Conservation (phyloP, 2,113 vertebrate species). For the Phoenicopterus ruber region DNA sequence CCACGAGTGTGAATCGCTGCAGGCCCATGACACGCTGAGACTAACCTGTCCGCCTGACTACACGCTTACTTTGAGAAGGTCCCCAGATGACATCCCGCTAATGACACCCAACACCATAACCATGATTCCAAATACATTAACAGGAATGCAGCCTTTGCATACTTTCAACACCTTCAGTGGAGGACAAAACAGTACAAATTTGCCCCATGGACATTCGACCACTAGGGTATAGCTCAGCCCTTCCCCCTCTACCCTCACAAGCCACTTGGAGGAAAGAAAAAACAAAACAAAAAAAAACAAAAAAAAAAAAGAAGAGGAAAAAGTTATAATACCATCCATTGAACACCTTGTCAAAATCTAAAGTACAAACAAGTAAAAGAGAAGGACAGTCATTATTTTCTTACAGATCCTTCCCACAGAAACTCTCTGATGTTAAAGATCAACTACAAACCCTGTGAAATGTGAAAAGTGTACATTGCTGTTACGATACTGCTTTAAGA, state of each 20-base stretch:
- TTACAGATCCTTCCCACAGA: conserved; percentile 73
- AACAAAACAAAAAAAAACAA: not conserved
- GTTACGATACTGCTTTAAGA: conserved; percentile 72
- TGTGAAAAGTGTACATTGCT: conserved; percentile 82
- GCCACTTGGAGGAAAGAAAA: conserved; percentile 41
- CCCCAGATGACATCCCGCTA: conserved; percentile 90
- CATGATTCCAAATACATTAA: conserved; percentile 92
- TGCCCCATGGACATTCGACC: conserved; percentile 94
- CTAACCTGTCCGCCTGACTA: conserved; percentile 92
- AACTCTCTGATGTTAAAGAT: conserved; percentile 55
- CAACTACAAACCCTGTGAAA: conserved; percentile 80
- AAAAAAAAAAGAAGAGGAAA: not conserved
- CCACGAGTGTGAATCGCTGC: conserved; percentile 85
- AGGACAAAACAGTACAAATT: conserved; percentile 92
- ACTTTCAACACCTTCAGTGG: conserved; percentile 92
- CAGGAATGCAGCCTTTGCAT: conserved; percentile 91
- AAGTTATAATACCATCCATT: conserved; percentile 11
- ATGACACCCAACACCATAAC: conserved; percentile 94
- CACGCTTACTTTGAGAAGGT: conserved; percentile 89
- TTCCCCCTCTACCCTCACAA: not conserved
- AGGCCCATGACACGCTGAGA: conserved; percentile 84
- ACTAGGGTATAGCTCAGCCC: conserved; percentile 89
- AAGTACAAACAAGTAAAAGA: conserved; percentile 37
- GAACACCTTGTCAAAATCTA: conserved; percentile 62
- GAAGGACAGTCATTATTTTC: conserved; percentile 77